Base-by-base conservation (phyloP, 2,113 vertebrate genomes). In the Mesocricetus auratus region DNA sequence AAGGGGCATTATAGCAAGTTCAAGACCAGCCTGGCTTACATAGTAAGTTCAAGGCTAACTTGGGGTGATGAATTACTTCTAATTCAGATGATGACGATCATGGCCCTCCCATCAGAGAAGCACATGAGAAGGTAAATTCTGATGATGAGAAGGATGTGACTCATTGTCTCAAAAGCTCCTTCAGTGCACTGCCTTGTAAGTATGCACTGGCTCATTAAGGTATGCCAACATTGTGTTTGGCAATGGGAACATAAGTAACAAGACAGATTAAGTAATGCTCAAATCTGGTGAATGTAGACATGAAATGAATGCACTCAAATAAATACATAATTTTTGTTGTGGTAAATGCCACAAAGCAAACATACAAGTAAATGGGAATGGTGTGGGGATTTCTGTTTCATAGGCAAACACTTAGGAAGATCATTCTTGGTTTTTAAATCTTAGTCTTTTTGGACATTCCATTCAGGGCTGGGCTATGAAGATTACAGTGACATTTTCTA, bases 311-410 rank as follows among this genome's bases (percentile, higher is more conserved):
- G 19, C 1, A 39, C 5, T 92, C 21, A 24, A 73, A 45, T 50
- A 82, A 87, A 85, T 62, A 31, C 9, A 33, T 66, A 42, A 81
- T 91, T 60, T 92, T 83, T n/a, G 86, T 81, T 92, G 50, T 71
- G 19, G 12, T 9, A 64, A n/a, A 81, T 60, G 60, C 21, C 60
- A 74, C 21, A 36, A 79, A 85, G 9, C 22, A 68, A 93, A 79
- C 9, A 17, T 5, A 42, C 19, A 60, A 82, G 86, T 31, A 39
- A 68, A 60, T 42, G 79, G 62, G 8, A 71, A 22, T 47, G 2
- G 3, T 12, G 22, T 53, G 17, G 16, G 26, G 4, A 12, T 26
- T 22, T 68, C 24, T 66, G 29, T 29, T 86, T 75, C 82, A 21
- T 62, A 50, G 58, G 21, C 33, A 16, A 74, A 13, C 16, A 45